phyloP scores from a whole-genome alignment of 2,888 invertebrate species.

The Leptogaster cylindrica region DNA sequence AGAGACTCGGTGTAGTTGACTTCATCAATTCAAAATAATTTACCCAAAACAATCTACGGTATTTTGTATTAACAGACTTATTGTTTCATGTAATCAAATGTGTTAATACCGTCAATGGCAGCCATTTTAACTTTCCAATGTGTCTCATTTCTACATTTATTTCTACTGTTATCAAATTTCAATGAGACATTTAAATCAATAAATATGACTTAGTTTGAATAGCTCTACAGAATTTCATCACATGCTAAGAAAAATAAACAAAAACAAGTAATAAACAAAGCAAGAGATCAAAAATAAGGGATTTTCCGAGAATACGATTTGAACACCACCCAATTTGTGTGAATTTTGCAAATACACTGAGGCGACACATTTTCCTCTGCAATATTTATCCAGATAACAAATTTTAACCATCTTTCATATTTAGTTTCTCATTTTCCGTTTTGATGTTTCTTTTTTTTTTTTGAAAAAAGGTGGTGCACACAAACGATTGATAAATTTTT shows the following conservation, averaged over 20 bases:
- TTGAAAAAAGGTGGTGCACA: constrained; percentile 46
- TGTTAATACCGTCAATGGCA: too few relatives aligned
- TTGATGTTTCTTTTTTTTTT: too few relatives aligned
- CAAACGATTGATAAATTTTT: constrained; percentile 44
- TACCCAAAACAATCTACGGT: too few relatives aligned
- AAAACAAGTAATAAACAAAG: constrained; percentile 24
- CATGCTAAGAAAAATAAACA: constrained; percentile 22
- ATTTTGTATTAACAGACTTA: too few relatives aligned
- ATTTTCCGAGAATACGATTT: constrained; percentile 26
- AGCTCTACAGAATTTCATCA: constrained; percentile 6
- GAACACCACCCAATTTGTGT: constrained; percentile 38
- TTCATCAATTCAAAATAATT: too few relatives aligned
- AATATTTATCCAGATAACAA: constrained; percentile 5
- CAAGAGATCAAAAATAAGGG: constrained; percentile 21
- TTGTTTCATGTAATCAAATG: too few relatives aligned
- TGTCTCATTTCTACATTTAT: too few relatives aligned
- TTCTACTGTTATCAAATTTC: too few relatives aligned
- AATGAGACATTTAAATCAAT: too few relatives aligned
- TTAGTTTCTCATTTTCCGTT: too few relatives aligned
- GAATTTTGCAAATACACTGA: constrained; percentile 8
- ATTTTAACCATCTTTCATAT: constrained; percentile 9
- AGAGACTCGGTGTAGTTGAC: too few relatives aligned
- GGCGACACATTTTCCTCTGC: neutral
- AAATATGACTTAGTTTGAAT: constrained; percentile 21
- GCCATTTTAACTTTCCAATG: neutral